Evolutionary conservation across 2,113 vertebrate genomes (phyloP), one percentile per base, ranked within the genome.

Genomic region (Malurus melanocephalus): DNA sequence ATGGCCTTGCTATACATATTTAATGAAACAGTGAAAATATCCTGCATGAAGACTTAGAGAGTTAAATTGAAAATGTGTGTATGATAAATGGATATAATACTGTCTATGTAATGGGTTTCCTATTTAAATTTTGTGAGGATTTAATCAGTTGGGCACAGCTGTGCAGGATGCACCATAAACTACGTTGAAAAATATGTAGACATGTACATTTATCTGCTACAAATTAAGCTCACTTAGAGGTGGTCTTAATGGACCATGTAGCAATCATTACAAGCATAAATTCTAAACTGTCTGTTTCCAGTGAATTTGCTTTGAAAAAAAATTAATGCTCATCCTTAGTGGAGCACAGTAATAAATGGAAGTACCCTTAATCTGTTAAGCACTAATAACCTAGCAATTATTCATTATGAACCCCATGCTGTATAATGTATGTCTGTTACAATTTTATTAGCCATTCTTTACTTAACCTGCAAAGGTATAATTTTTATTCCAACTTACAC

Each of bases 201-300:
- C 97, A 97, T 97, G 95, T 97, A 97, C 97, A 98, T 97, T 98
- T 98, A 97, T 98, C 98, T 98, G 97, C 96, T 97, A 95, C 97
- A 98, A 98, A 98, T 98, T 98, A 98, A 97, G 97, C 97, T 98
- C 97, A 97, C 97, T 98, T 98, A 98, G 97, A 98, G 97, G 97
- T 97, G 97, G 96, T 97, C 97, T 97, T 98, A 98, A 98, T 98
- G 97, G 97, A 96, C 96, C 97, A 96, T 97, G 97, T 96, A 97
- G 97, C 97, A 96, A 98, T 97, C 97, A 98, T 98, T 98, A 97
- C 95, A 93, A 96, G 95, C 96, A 98, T 98, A 98, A 97, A 98
- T 98, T 98, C 96, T 95, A 96, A 97, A 96, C 95, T 97, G 96
- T 95, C 97, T 97, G 88, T 97, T 97, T 97, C 96, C 96, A 95